Percentiles rank a stretch among this genome's conserved stretches.
These are phyloP conservation scores for Drosophila tropicalis DNA, from an alignment of 1,140 invertebrate genomes.

Conservation along the genomic window DNA sequence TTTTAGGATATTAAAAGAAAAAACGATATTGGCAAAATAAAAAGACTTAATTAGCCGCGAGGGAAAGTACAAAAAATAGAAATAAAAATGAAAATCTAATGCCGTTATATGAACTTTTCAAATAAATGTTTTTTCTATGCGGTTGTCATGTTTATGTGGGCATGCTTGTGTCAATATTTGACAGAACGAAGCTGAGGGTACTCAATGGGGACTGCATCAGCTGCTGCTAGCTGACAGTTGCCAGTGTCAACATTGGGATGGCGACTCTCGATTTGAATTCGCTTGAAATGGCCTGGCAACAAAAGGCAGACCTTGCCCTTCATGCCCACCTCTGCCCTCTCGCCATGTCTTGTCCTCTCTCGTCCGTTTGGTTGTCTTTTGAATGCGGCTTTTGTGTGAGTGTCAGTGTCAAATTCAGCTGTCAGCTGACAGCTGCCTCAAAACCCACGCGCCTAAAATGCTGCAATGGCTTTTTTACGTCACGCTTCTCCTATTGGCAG, in stretches of 20 bases:
- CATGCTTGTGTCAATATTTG: slow-evolving; percentile 15
- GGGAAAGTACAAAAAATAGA: background rate
- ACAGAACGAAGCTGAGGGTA: slow-evolving; percentile 6
- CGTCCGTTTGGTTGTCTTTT: background rate
- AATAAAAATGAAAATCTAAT: slow-evolving; percentile 2
- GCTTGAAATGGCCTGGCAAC: slow-evolving; percentile 18
- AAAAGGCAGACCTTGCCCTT: background rate
- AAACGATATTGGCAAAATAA: background rate
- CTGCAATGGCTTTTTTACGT: slow-evolving; percentile 12
- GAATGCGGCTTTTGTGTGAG: slow-evolving; percentile 11
- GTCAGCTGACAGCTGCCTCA: slow-evolving; percentile 16
- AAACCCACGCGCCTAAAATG: slow-evolving; percentile 21
- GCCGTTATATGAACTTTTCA: slow-evolving; percentile 1
- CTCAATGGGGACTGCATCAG: slow-evolving; percentile 19
- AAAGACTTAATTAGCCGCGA: slow-evolving; percentile 8
- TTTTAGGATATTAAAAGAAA: background rate
- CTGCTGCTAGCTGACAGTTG: slow-evolving; percentile 9
- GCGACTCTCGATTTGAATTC: slow-evolving; percentile 15
- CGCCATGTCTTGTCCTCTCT: background rate
- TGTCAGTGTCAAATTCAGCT: slow-evolving; percentile 15
- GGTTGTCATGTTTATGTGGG: slow-evolving; percentile 11
- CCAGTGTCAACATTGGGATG: slow-evolving; percentile 17
- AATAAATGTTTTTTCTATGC: slow-evolving; percentile 32
- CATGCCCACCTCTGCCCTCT: background rate
- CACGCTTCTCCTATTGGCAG: background rate